Conservation (phyloP, 2,888 invertebrate species). For the Dorcus hopei region DNA sequence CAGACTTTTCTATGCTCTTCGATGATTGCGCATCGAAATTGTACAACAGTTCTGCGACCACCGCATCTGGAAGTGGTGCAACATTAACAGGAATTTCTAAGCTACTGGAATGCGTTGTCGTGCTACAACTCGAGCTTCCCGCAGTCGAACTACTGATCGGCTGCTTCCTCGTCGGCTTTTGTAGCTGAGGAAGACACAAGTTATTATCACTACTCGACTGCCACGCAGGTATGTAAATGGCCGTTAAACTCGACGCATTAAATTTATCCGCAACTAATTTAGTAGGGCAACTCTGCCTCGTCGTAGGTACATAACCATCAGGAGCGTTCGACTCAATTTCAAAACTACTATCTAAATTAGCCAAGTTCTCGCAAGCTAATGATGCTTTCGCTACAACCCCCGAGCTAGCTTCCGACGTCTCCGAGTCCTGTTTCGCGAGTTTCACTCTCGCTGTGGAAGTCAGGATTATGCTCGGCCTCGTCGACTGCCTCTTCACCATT, state of each 20-base stretch:
- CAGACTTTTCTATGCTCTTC: slow-evolving; percentile 26
- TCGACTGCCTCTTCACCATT: slow-evolving; percentile 21
- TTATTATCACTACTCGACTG: slow-evolving; percentile 47
- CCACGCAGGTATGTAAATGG: slow-evolving; percentile 56
- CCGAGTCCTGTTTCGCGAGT: slow-evolving; percentile 41
- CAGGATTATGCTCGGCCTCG: slow-evolving; percentile 45
- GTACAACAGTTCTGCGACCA: slow-evolving; percentile 56
- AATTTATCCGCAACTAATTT: slow-evolving; percentile 60
- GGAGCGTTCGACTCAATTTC: slow-evolving; percentile 45
- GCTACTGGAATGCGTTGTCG: slow-evolving; percentile 56
- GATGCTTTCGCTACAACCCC: slow-evolving; percentile 54
- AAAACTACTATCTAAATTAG: slow-evolving; percentile 61
- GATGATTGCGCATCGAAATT: slow-evolving; percentile 41
- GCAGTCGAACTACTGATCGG: slow-evolving; percentile 1
- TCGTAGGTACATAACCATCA: slow-evolving; percentile 27
- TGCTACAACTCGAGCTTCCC: slow-evolving; percentile 29
- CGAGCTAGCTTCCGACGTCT: slow-evolving; percentile 62
- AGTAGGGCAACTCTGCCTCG: slow-evolving; percentile 65
- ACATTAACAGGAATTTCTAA: slow-evolving; percentile 54
- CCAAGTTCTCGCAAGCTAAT: slow-evolving; percentile 66
- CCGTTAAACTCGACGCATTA: slow-evolving; percentile 54
- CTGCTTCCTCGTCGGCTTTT: background rate
- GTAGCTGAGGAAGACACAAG: slow-evolving; percentile 24
- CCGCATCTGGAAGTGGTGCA: slow-evolving; percentile 50
- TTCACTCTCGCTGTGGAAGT: slow-evolving; percentile 53